Evolutionary conservation across 2,113 vertebrate species (phyloP).

Genomic region (Zosterops lateralis): DNA sequence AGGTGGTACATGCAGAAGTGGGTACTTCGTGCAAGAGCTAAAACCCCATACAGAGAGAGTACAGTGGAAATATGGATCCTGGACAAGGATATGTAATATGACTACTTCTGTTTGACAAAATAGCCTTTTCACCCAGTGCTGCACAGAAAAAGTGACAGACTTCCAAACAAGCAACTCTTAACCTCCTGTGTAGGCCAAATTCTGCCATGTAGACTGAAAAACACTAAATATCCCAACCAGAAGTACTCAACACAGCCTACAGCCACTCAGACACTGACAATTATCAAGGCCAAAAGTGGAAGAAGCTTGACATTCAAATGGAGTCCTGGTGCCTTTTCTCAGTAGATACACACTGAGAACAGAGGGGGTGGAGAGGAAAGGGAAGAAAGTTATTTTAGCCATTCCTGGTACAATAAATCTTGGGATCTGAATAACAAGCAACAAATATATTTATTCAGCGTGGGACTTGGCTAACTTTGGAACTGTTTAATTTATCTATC

Average conservation of each 20-base stretch:
- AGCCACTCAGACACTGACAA: background rate
- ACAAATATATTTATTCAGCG: background rate
- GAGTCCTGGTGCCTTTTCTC: background rate
- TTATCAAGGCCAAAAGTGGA: background rate
- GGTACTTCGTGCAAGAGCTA: background rate
- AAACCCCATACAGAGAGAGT: background rate
- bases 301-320: background rate
- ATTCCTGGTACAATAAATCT: background rate
- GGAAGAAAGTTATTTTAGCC: constrained; percentile 33
- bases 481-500: constrained; percentile 1
- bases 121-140: background rate
- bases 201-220: background rate
- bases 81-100: background rate
- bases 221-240: background rate
- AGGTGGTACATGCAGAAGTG: background rate
- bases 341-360: background rate
- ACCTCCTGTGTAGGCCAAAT: background rate
- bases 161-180: background rate
- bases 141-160: background rate
- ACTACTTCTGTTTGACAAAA: background rate
- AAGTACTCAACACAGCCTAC: background rate
- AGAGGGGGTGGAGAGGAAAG: background rate
- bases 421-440: background rate
- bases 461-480: constrained; percentile 15
- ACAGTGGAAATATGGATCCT: background rate